phyloP scores from a whole-genome alignment of 2,113 vertebrate species.

The Sapayoa aenigma region DNA sequence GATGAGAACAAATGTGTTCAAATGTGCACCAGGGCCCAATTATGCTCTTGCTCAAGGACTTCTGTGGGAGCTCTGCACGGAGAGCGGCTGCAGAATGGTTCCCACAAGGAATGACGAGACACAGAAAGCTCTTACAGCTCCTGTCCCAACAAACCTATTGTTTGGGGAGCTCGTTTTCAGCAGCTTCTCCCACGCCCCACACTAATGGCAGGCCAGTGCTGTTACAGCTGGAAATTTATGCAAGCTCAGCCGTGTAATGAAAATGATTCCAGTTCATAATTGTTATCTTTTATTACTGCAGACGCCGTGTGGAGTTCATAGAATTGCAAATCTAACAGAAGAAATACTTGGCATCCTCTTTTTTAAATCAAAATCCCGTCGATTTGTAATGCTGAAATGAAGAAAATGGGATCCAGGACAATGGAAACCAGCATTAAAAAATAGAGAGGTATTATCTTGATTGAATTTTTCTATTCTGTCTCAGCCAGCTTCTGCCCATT shows the following conservation, averaged over 20 bases:
- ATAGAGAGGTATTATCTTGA: background rate
- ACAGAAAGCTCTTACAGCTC: background rate
- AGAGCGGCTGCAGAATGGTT: background rate
- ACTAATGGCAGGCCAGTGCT: background rate
- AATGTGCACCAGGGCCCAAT: background rate
- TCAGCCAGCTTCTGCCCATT: background rate
- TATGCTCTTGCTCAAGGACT: background rate
- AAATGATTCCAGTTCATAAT: constrained; percentile 1
- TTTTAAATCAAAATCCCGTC: background rate
- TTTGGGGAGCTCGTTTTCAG: background rate
- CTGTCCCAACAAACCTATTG: background rate
- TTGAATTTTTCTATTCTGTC: constrained; percentile 9
- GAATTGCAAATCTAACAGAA: constrained; percentile 4
- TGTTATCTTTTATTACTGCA: constrained; percentile 6
- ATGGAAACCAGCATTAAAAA: background rate
- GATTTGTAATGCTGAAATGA: background rate
- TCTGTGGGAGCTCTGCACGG: background rate
- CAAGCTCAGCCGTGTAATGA: background rate
- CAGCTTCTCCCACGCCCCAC: background rate
- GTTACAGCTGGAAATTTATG: background rate
- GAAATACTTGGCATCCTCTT: background rate
- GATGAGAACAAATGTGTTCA: constrained; percentile 27
- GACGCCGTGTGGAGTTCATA: background rate
- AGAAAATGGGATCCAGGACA: background rate
- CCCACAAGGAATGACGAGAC: background rate